These are phyloP conservation scores for Salvator merianae DNA, from an alignment of 2,113 vertebrate genomes.

Conservation along the genomic window DNA sequence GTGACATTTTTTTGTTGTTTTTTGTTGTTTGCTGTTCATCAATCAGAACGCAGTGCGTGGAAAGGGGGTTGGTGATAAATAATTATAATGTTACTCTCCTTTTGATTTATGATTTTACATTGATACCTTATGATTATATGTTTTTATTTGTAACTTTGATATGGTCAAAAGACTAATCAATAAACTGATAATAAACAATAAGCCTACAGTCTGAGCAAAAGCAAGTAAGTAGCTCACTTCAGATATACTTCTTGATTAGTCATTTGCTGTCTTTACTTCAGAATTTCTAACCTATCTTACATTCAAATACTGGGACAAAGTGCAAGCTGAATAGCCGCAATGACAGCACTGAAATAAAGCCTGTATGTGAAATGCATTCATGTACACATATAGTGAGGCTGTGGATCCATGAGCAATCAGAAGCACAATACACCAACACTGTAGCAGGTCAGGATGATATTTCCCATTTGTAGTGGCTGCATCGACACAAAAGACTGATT, in stretches of 20 bases:
- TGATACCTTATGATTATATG: too few relatives aligned
- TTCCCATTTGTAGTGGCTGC: background rate
- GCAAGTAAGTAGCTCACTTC: background rate
- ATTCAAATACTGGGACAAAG: too few relatives aligned
- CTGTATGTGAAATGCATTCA: background rate
- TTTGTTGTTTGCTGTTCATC: too few relatives aligned
- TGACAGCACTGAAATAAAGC: background rate
- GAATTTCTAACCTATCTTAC: background rate
- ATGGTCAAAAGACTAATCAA: too few relatives aligned
- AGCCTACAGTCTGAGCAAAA: too few relatives aligned
- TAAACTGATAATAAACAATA: too few relatives aligned
- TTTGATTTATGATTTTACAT: too few relatives aligned
- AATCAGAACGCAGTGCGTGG: too few relatives aligned
- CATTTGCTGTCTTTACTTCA: background rate
- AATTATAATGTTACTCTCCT: too few relatives aligned
- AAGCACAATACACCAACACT: background rate
- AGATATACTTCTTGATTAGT: background rate
- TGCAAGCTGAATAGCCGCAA: background rate
- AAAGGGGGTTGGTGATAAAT: too few relatives aligned
- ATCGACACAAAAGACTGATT: conserved; percentile 4
- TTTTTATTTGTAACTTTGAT: too few relatives aligned
- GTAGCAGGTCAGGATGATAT: background rate
- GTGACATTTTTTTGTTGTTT: too few relatives aligned
- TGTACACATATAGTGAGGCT: background rate
- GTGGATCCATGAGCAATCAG: background rate